Evolutionary conservation across 2,888 invertebrate species (phyloP), one percentile per base, ranked within the genome.

Genomic region (Dicycla oo): DNA sequence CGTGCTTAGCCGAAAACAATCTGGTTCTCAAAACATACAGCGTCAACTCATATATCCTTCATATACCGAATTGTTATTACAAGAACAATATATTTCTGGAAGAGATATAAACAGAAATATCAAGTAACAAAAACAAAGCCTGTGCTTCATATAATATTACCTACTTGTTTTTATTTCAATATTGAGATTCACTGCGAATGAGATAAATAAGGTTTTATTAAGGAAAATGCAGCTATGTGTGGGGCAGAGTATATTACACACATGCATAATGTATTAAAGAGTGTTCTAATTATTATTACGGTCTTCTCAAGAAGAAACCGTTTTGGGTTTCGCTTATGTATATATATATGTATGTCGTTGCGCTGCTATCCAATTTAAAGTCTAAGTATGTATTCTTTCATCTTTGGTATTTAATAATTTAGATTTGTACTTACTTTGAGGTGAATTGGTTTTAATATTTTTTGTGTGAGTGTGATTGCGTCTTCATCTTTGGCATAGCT

Each of bases 181-280:
- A 77, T 66, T 57, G 51, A 40, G 60, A 49, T 45, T 61, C 67
- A 68, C 45, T 23, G 23, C 7, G 61, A 49, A 77, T 43, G 15
- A 43, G n/a, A 60, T 34, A 45, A 73, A 43, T 5, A 61, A 61
- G 74, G 20, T 71, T 79, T 30, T 58, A 57, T 53, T 80, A 74
- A 74, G 80, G 66, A 80, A 79, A 77, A 77, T 53, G 80, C 77
- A 77, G 57, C 40, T 60, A 51, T 51, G 23, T 63, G 38, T 49
- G 43, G 26, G n/a, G 34, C 23, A 13, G 20, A 38, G 47, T 43
- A 66, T 45, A 57, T 80, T 23, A 53, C 26, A 38, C 20, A 62
- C n/a, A 80, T 74, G 66, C 66, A 79, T 76, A 65, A 65, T 65
- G 54, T 79, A 76, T 61, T 51, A 56, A 79, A 47, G n/a, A 57